These are phyloP conservation scores for Dinothrombium tinctorium DNA, from an alignment of 1,140 invertebrate species.

Conservation along the genomic window DNA sequence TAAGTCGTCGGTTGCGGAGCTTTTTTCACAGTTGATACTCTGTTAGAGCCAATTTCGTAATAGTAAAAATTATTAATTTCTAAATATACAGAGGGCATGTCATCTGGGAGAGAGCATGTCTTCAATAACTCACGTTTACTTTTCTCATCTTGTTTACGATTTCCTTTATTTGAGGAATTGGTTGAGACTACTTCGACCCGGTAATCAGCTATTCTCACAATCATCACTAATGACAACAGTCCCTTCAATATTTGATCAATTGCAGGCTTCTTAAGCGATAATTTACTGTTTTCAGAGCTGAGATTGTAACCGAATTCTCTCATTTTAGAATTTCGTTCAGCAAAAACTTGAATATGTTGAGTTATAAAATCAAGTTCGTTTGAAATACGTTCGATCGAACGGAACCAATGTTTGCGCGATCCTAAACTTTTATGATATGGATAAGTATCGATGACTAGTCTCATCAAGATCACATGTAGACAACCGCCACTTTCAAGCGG, in stretches of 20 bases:
- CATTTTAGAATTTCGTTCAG: slow-evolving; percentile 14
- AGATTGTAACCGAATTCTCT: too few species aligned
- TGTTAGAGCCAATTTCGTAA: slow-evolving; percentile 31
- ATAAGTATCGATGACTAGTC: slow-evolving; percentile 82
- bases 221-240: slow-evolving; percentile 8
- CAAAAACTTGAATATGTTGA: slow-evolving; percentile 21
- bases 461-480: slow-evolving; percentile 60
- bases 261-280: too few species aligned
- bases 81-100: slow-evolving; percentile 68
- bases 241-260: not conserved
- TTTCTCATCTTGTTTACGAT: slow-evolving; percentile 24
- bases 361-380: slow-evolving; percentile 23
- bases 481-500: slow-evolving; percentile 67
- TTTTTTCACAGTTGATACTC: slow-evolving; percentile 61
- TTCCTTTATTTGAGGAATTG: slow-evolving; percentile 3
- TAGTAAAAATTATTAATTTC: slow-evolving; percentile 95
- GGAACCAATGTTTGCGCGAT: slow-evolving; percentile 62
- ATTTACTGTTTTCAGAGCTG: too few species aligned
- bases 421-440: slow-evolving; percentile 76
- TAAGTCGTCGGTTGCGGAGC: slow-evolving; percentile 80
- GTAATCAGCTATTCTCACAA: slow-evolving; percentile 10
- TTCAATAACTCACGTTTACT: slow-evolving; percentile 3
- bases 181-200: slow-evolving; percentile 10
- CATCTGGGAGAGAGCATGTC: slow-evolving; percentile 43
- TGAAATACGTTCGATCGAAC: slow-evolving; percentile 22